These are phyloP conservation scores for Heliconius charithonia DNA, from an alignment of 2,888 invertebrate genomes.

Conservation along the genomic window DNA sequence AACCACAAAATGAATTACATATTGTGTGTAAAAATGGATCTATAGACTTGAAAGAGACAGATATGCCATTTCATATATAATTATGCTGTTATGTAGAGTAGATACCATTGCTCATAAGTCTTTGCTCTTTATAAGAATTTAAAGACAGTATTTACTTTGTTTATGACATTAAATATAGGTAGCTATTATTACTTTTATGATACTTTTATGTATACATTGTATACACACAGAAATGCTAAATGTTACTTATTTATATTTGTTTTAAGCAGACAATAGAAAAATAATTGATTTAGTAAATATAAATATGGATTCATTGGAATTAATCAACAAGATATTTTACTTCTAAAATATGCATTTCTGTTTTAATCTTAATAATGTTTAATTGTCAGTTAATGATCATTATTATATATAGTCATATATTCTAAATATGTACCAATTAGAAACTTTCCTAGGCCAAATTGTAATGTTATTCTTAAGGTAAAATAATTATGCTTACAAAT, in stretches of 20 bases:
- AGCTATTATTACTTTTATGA: neutral
- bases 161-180: constrained; percentile 5
- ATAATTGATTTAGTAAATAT: neutral
- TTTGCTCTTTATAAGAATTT: neutral
- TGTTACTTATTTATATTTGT: neutral
- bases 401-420: neutral
- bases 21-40: constrained; percentile 82
- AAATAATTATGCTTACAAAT: neutral
- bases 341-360: neutral
- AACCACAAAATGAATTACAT: constrained; percentile 73
- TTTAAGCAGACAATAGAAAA: neutral
- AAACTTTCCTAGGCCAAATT: constrained; percentile 14
- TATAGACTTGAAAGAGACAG: constrained; percentile 76
- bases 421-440: neutral
- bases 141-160: neutral
- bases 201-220: neutral
- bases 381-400: neutral
- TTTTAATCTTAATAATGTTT: neutral
- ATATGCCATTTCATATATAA: constrained; percentile 70
- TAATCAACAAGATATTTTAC: neutral
- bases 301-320: too few species aligned
- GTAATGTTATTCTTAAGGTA: neutral
- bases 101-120: neutral
- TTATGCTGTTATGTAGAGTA: constrained; percentile 14
- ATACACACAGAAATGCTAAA: neutral